Evolutionary conservation across 2,888 invertebrate species (phyloP), one percentile per base, ranked within the genome.

Genomic region (Drosophila greeni): DNA sequence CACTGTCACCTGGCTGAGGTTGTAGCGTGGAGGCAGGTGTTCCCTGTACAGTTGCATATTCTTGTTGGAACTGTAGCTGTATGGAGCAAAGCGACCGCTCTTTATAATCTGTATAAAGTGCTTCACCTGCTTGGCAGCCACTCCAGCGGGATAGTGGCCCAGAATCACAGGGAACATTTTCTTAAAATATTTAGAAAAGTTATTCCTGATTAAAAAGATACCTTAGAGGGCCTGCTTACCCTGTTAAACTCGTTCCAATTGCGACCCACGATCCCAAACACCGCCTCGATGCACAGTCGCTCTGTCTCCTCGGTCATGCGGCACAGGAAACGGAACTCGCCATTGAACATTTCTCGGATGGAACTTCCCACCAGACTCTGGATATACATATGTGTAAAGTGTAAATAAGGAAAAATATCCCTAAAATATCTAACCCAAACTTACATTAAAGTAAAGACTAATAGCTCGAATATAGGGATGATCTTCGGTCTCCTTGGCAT

Each of bases 81-180:
- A 92, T 61, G 91, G 90, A 12, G 90, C 88, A 80, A 89, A 89
- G 51, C 86, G 72, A 11, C 79, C 87, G 2, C 82, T 86, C 42
- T 87, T 87, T 14, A 90, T 86, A 6, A 89, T 88, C 86, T 93
- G 92, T 40, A 89, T 90, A 75, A 90, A 93, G 84, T 93, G 92
- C 43, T 91, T 86, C 1, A 92, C 85, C 76, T 92, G 92, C 74
- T 90, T 90, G n/a, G 90, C 89, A 1, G 92, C 91, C 5, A 91
- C 89, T 2, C 92, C 92, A 1, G 92, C 91, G 0, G 94, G 94
- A 66, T 90, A 89, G 69, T 93, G 93, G 0, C 91, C 91, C 34
- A 92, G 85, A 59, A 94, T 91, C 0, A 93, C 90, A 0, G 93
- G 92, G 59, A 94, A 85, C 83, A 93, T 89, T 34, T 90, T 90